A percentile compares a stretch with the other conserved stretches of the same genome.
phyloP scores from a whole-genome alignment of 2,888 invertebrate species.

The Trissolcus japonicus region DNA sequence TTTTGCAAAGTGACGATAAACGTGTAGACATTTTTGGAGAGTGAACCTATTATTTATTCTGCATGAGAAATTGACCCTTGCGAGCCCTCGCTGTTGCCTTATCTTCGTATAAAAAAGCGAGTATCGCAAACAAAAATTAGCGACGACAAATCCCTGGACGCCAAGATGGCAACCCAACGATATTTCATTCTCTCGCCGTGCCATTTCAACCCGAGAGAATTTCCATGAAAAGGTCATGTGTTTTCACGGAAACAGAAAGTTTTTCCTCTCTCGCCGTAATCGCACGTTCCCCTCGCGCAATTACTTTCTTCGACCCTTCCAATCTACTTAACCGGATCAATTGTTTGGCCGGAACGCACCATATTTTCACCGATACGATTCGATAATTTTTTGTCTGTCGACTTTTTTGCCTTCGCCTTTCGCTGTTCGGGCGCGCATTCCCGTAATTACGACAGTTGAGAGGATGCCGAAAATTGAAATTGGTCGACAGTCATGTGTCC shows the following conservation, averaged over 20 bases:
- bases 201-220: constrained; percentile 15
- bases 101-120: too few relatives aligned
- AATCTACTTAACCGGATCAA: constrained; percentile 46
- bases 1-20: too few relatives aligned
- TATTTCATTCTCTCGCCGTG: constrained; percentile 5
- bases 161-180: too few relatives aligned
- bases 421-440: not conserved
- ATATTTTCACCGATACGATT: constrained; percentile 43
- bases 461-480: constrained; percentile 11
- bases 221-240: constrained; percentile 15
- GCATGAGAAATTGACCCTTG: too few relatives aligned
- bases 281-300: constrained; percentile 26
- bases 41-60: too few relatives aligned
- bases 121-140: too few relatives aligned
- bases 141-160: too few relatives aligned
- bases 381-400: constrained; percentile 26
- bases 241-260: constrained; percentile 20
- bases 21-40: too few relatives aligned
- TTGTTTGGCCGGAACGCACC: constrained; percentile 36
- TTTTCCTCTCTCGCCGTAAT: constrained; percentile 10
- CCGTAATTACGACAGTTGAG: constrained; percentile 32
- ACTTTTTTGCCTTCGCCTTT: constrained; percentile 6
- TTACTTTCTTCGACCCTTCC: constrained; percentile 47
- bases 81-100: too few relatives aligned
- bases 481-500: constrained; percentile 5